Conservation (phyloP, 2,888 invertebrate genomes). For the Kuschelorhynchus macadamiae region DNA sequence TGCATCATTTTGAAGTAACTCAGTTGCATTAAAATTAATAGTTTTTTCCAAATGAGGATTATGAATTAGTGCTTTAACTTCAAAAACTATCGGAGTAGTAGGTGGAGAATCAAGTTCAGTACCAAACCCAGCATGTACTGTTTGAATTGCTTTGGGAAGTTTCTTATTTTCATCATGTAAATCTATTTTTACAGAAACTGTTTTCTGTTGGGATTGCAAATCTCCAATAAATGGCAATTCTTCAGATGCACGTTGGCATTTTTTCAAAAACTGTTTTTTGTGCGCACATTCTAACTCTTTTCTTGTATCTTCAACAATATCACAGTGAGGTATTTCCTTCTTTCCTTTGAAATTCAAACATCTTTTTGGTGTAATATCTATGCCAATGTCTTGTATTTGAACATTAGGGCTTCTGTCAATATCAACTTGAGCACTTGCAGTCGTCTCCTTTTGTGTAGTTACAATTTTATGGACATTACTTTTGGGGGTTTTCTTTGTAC, state of each 20-base stretch:
- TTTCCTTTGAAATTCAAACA: not conserved
- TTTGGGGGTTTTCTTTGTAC: constrained; percentile 58
- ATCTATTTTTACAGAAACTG: not conserved
- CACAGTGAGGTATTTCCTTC: not conserved
- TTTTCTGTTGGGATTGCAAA: not conserved
- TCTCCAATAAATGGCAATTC: not conserved
- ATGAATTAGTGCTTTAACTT: not conserved
- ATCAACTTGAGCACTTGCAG: not conserved
- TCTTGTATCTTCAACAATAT: not conserved
- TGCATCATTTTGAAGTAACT: too few species aligned
- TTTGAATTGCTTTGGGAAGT: not conserved
- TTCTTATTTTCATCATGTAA: not conserved
- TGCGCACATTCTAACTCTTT: not conserved
- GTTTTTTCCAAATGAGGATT: not conserved
- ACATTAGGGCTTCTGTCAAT: not conserved
- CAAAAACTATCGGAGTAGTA: not conserved
- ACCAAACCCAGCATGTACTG: not conserved
- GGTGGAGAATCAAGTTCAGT: not conserved
- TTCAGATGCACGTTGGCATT: not conserved
- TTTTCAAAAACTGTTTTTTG: not conserved
- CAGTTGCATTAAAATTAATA: constrained; percentile 14
- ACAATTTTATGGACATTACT: constrained; percentile 15
- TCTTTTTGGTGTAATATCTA: not conserved
- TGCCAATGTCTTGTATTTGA: not conserved
- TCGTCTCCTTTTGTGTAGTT: constrained; percentile 2